Evolutionary conservation across 2,888 invertebrate genomes (phyloP).

Genomic region (Torymus aiolomorphi): DNA sequence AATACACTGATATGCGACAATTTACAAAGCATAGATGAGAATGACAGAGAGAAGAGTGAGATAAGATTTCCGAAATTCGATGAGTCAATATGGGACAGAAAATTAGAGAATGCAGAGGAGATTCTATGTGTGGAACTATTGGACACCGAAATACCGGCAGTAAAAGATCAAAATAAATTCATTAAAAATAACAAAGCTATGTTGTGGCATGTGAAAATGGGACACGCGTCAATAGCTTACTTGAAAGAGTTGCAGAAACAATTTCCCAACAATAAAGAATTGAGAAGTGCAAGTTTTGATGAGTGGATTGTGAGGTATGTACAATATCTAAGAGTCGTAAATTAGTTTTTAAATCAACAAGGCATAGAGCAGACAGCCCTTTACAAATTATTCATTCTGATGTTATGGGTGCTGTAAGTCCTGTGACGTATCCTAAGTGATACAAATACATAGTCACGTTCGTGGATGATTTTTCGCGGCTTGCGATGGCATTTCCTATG

Average conservation of each 20-base stretch:
- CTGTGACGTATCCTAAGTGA: neutral
- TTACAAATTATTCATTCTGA: slow-evolving; percentile 10
- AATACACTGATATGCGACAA: neutral
- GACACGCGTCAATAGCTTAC: neutral
- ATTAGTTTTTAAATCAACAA: neutral
- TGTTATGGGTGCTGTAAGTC: neutral
- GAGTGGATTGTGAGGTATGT: too few species aligned
- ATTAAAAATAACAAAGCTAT: slow-evolving; percentile 24
- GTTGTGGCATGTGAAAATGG: slow-evolving; percentile 22
- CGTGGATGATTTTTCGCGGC: slow-evolving; percentile 57
- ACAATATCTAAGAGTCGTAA: neutral
- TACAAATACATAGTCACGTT: slow-evolving; percentile 52
- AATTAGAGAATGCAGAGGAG: neutral
- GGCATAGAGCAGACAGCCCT: neutral
- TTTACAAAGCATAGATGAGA: neutral
- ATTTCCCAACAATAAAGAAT: neutral
- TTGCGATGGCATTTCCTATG: neutral
- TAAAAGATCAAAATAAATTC: neutral
- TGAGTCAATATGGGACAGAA: slow-evolving; percentile 13
- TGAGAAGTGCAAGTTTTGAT: neutral
- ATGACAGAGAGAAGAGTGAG: neutral
- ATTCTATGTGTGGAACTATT: slow-evolving; percentile 8
- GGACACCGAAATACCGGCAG: neutral
- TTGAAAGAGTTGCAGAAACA: neutral
- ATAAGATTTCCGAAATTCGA: neutral